Percentiles rank a stretch among this genome's conserved stretches.
Evolutionary conservation across 2,888 invertebrate species (phyloP).

Genomic region (Griposia aprilina): DNA sequence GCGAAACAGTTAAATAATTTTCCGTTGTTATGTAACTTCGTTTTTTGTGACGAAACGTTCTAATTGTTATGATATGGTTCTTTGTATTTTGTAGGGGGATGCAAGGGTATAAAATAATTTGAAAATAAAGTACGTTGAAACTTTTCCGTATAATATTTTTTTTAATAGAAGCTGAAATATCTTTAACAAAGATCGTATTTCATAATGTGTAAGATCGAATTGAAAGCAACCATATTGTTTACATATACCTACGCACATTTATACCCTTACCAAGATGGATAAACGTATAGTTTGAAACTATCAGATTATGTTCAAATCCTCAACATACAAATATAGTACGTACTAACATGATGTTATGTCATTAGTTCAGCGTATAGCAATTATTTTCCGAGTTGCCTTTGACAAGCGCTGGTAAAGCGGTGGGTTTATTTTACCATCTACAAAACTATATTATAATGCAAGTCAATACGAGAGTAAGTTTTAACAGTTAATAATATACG

Average conservation of each 20-base stretch:
- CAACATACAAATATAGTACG: constrained; percentile 2
- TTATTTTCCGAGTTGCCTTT: constrained; percentile 24
- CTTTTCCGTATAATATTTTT: background rate
- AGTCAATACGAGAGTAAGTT: background rate
- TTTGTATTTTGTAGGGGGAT: background rate
- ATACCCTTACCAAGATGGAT: background rate
- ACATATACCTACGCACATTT: background rate
- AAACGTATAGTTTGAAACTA: constrained; percentile 25
- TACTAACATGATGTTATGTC: constrained; percentile 13
- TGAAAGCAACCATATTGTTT: background rate
- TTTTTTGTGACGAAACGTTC: constrained; percentile 45
- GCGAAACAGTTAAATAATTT: constrained; percentile 64
- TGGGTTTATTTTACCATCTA: background rate
- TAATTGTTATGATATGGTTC: constrained; percentile 9
- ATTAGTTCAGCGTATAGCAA: constrained; percentile 37
- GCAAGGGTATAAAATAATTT: background rate
- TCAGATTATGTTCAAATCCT: constrained; percentile 29
- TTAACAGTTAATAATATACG: background rate
- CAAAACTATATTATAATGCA: background rate
- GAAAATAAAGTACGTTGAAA: background rate
- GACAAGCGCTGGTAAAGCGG: constrained; percentile 6
- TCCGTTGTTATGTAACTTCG: constrained; percentile 43
- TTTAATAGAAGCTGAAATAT: background rate
- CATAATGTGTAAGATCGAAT: background rate
- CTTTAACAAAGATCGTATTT: too few species aligned